Evolutionary conservation across 1,140 invertebrate genomes (phyloP).

Genomic region (Tenebrio molitor): DNA sequence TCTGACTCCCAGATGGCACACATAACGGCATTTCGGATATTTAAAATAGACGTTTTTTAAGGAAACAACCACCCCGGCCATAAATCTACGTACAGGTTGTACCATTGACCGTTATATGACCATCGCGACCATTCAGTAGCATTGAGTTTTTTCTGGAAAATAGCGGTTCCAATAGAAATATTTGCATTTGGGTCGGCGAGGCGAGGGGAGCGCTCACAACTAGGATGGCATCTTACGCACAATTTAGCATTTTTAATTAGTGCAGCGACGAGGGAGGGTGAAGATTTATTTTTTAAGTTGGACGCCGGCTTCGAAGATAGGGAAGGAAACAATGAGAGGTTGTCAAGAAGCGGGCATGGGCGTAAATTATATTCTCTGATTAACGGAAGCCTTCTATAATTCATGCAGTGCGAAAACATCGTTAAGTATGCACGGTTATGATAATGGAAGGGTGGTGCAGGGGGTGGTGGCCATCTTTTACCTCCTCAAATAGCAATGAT

Average conservation of each 20-base stretch:
- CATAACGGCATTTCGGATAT: conserved; percentile 31
- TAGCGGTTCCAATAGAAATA: conserved; percentile 11
- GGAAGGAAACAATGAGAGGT: conserved; percentile 53
- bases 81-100: conserved; percentile 17
- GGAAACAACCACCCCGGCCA: conserved; percentile 8
- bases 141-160: conserved; percentile 10
- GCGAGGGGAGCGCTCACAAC: not conserved
- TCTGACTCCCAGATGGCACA: not conserved
- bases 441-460: conserved; percentile 21
- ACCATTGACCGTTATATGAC: conserved; percentile 14
- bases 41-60: not conserved
- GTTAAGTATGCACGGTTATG: conserved; percentile 42
- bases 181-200: conserved; percentile 8
- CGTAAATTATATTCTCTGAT: conserved; percentile 58
- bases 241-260: conserved; percentile 62
- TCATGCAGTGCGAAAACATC: conserved; percentile 42
- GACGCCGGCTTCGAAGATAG: conserved; percentile 43
- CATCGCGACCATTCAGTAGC: not conserved
- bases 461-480: not conserved
- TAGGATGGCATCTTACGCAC: conserved; percentile 53
- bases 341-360: conserved; percentile 49
- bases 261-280: conserved; percentile 49
- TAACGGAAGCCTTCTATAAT: conserved; percentile 50
- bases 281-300: conserved; percentile 58
- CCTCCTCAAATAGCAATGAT: not conserved